phyloP scores from a whole-genome alignment of 2,797 vertebrate genomes.

The Menidia menidia region DNA sequence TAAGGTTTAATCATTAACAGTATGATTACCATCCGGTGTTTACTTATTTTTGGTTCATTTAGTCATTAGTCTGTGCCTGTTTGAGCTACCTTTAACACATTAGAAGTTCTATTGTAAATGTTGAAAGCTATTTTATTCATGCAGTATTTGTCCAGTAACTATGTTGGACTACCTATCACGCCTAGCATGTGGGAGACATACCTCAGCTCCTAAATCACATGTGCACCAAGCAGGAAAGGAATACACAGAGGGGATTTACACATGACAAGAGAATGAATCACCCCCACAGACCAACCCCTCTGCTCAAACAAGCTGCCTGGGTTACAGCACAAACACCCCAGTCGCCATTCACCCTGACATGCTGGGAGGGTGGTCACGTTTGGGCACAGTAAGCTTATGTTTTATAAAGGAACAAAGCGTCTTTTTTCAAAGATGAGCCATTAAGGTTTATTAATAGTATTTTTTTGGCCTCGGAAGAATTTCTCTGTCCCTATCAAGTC shows the following conservation, averaged over 20 bases:
- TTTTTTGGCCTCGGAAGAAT: conserved; percentile 49
- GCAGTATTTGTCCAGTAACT: conserved; percentile 63
- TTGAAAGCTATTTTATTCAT: conserved; percentile 47
- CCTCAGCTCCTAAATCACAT: conserved; percentile 61
- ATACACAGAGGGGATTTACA: conserved; percentile 41
- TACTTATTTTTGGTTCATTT: conserved; percentile 1
- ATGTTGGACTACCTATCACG: conserved; percentile 49
- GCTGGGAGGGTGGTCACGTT: conserved; percentile 38
- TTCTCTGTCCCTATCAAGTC: conserved; percentile 31
- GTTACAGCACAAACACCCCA: conserved; percentile 54
- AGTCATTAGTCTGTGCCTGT: conserved; percentile 6
- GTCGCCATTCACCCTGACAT: conserved; percentile 42
- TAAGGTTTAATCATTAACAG: neutral
- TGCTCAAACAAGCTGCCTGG: conserved; percentile 52
- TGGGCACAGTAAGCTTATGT: conserved; percentile 53
- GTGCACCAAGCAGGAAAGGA: conserved; percentile 45
- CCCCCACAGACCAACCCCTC: conserved; percentile 38
- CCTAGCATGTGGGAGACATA: conserved; percentile 26
- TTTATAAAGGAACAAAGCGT: conserved; percentile 56
- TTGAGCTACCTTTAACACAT: conserved; percentile 11
- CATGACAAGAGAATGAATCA: conserved; percentile 69
- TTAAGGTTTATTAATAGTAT: conserved; percentile 59
- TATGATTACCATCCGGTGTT: neutral
- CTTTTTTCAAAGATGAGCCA: conserved; percentile 71
- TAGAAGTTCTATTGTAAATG: conserved; percentile 19